A percentile compares a stretch with the other conserved stretches of the same genome.
These are phyloP conservation scores for Epinotia brunnichana DNA, from an alignment of 2,888 invertebrate species.

Conservation along the genomic window DNA sequence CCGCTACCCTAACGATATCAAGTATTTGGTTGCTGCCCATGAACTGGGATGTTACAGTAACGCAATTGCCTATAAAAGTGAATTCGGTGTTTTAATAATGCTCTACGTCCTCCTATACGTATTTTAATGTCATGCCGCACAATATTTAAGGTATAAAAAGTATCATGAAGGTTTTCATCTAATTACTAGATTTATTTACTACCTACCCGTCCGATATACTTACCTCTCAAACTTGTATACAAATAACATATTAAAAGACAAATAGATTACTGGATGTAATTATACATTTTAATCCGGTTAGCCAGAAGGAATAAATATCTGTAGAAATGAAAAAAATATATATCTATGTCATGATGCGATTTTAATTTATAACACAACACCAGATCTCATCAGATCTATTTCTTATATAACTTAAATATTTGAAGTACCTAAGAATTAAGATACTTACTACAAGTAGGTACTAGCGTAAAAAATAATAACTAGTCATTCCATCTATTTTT, in stretches of 20 bases:
- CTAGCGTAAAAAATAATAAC: background rate
- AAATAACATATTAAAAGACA: no score
- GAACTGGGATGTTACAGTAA: slow-evolving; percentile 47
- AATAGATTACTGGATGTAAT: no score
- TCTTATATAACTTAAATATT: background rate
- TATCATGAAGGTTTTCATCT: background rate
- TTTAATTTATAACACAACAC: background rate
- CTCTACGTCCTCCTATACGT: slow-evolving; percentile 12
- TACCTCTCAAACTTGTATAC: no score
- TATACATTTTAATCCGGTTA: background rate
- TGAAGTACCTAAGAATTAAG: background rate
- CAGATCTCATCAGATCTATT: slow-evolving; percentile 5
- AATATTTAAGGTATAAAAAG: background rate
- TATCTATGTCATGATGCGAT: background rate
- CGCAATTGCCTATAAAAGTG: slow-evolving; percentile 1
- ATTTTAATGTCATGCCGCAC: background rate
- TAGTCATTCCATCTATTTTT: background rate
- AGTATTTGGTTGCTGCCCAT: slow-evolving; percentile 46
- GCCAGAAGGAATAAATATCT: background rate
- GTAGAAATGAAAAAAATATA: background rate
- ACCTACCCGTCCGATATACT: no score
- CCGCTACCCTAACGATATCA: slow-evolving; percentile 47
- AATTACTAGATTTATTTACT: no score
- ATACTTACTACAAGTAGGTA: background rate
- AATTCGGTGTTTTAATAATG: slow-evolving; percentile 7